Percentiles rank a stretch among this genome's conserved stretches.
Conservation (phyloP, 2,888 invertebrate species). For the Alitta virens region DNA sequence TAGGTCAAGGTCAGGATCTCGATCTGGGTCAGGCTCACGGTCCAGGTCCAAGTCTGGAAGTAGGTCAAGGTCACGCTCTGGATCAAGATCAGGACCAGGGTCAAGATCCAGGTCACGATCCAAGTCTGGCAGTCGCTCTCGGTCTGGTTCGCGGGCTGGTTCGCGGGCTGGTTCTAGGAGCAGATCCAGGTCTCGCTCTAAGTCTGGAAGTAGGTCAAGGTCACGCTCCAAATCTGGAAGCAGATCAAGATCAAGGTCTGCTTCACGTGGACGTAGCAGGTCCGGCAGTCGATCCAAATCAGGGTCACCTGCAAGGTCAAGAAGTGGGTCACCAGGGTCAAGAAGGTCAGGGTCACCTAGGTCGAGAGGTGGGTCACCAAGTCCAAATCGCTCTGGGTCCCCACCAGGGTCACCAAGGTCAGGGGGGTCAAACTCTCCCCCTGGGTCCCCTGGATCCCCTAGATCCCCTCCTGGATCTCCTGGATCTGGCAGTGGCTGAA, state of each 20-base stretch:
- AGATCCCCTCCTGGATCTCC: too few relatives aligned
- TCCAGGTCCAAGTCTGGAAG: conserved; percentile 15
- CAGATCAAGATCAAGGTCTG: not conserved
- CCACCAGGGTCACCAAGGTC: too few relatives aligned
- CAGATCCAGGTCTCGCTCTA: not conserved
- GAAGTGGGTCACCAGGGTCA: too few relatives aligned
- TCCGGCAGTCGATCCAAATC: too few relatives aligned
- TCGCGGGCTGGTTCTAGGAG: conserved; percentile 5
- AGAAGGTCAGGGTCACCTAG: too few relatives aligned
- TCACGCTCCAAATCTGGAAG: conserved; percentile 4
- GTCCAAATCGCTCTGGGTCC: too few relatives aligned
- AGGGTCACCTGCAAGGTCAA: too few relatives aligned
- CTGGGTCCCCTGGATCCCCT: too few relatives aligned
- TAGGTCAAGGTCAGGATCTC: conserved; percentile 20
- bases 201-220: not conserved
- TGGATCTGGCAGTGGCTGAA: too few relatives aligned
- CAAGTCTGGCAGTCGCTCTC: conserved; percentile 8
- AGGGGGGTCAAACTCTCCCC: too few relatives aligned
- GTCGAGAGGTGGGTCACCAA: too few relatives aligned
- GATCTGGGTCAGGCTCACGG: conserved; percentile 22
- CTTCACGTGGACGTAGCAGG: not conserved
- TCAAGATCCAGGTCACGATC: conserved; percentile 20
- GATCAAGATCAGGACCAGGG: not conserved
- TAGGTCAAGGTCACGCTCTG: conserved; percentile 19
- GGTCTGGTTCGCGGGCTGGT: too few relatives aligned